phyloP scores from a whole-genome alignment of 2,888 invertebrate species.

The Selenia dentaria region DNA sequence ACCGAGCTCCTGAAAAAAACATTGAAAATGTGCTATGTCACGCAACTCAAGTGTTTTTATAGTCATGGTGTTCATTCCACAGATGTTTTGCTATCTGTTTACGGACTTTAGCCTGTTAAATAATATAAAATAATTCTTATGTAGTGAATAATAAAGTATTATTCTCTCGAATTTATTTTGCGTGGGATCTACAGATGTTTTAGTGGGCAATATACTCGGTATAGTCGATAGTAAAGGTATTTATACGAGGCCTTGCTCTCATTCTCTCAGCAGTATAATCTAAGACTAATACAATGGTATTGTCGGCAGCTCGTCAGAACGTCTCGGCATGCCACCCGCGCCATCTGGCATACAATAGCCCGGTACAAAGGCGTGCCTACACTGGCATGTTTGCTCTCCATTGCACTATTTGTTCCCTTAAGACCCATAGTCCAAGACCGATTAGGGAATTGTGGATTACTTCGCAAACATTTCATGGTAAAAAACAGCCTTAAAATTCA shows the following conservation, averaged over 20 bases:
- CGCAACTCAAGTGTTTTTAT: too few species aligned
- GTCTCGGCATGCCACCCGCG: slow-evolving; percentile 38
- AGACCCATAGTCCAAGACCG: too few species aligned
- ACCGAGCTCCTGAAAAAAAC: too few species aligned
- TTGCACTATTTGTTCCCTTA: slow-evolving; percentile 40
- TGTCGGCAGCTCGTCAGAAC: slow-evolving; percentile 15
- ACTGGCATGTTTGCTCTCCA: slow-evolving; percentile 35
- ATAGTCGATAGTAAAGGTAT: slow-evolving; percentile 14
- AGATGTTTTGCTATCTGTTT: too few species aligned
- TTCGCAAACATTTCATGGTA: too few species aligned
- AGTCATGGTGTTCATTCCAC: too few species aligned
- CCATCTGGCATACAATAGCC: slow-evolving; percentile 32
- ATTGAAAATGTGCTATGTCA: too few species aligned
- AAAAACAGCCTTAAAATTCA: too few species aligned
- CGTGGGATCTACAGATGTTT: slow-evolving; percentile 3
- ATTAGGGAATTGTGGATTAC: too few species aligned
- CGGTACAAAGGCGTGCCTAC: slow-evolving; percentile 48
- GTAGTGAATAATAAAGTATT: background rate
- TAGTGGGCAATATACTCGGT: slow-evolving; percentile 4
- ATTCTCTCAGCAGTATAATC: slow-evolving; percentile 17
- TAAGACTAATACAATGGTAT: slow-evolving; percentile 20
- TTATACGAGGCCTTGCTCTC: slow-evolving; percentile 20
- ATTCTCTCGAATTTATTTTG: background rate
- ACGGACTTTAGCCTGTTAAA: too few species aligned
- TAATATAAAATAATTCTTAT: too few species aligned